phyloP scores from a whole-genome alignment of 2,888 invertebrate species.

The Drosophila kokeensis region DNA sequence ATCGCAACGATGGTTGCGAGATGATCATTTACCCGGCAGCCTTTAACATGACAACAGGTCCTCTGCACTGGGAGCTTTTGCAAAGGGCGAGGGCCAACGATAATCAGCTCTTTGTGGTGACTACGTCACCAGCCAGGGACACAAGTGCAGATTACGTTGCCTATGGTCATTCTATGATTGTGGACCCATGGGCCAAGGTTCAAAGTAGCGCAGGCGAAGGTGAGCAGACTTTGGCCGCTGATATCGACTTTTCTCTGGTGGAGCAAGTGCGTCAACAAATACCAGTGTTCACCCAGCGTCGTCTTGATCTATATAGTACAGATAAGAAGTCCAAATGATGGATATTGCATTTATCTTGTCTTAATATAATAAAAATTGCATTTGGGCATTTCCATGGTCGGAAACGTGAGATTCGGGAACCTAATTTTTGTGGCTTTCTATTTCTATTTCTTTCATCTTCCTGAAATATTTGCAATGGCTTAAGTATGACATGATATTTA shows the following conservation, averaged over 20 bases:
- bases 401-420: too few species aligned
- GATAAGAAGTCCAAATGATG: constrained; percentile 43
- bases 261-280: constrained; percentile 93
- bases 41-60: constrained; percentile 98
- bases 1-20: constrained; percentile 91
- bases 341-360: constrained; percentile 21
- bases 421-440: too few species aligned
- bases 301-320: constrained; percentile 89
- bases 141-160: constrained; percentile 93
- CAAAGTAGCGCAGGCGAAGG: constrained; percentile 87
- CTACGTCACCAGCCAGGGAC: constrained; percentile 94
- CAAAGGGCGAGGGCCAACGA: constrained; percentile 93
- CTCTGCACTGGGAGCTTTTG: constrained; percentile 96
- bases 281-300: constrained; percentile 90
- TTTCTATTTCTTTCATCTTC: too few species aligned
- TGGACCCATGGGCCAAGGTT: constrained; percentile 92
- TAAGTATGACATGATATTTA: too few species aligned
- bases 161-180: constrained; percentile 94
- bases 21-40: constrained; percentile 96
- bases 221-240: constrained; percentile 86
- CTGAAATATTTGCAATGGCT: too few species aligned
- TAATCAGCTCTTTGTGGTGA: constrained; percentile 95
- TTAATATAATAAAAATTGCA: constrained; percentile 8
- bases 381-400: background rate
- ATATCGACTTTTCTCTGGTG: constrained; percentile 91